Evolutionary conservation across 2,113 vertebrate genomes (phyloP), one percentile per base, ranked within the genome.

Genomic region (Pyxicephalus adspersus): DNA sequence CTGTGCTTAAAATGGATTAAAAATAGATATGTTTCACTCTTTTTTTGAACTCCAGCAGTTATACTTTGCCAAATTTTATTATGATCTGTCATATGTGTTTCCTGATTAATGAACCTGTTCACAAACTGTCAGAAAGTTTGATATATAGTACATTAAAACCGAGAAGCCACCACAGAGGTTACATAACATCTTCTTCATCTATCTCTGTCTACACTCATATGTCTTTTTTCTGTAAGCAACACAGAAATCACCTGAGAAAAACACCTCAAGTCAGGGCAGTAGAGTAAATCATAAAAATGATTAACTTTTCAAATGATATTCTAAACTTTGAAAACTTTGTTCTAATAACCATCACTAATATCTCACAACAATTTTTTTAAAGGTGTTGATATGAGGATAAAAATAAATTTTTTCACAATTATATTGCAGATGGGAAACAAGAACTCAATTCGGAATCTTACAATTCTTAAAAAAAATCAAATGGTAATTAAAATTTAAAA

Each of bases 151-250:
- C 79, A 64, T 80, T 80, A 72, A 64, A 61, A 29, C 15, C 25
- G 78, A 81, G 60, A 73, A 74, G 60, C 58, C 50, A 55, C 68
- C 70, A 28, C n/a, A 55, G 68, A 81, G 79, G 68, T 81, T 81
- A 72, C 29, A 65, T 81, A 73, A 72, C 38, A 64, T 72, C 57
- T 26, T 29, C 7, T 31, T 55, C 68, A 74, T 81, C 68, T 64
- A 63, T 81, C 79, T 81, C 51, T 64, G 70, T 81, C 70, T 52
- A 26, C 22, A 25, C 58, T 64, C 61, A 72, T 81, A 64, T 73
- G 58, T 73, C 79, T 73, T 51, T 19, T 52, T 57, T 58, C 52
- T 50, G 54, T 68, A 66, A 79, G 77, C 77, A 45, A 68, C 77
- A 68, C 58, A 28, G 45, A 79, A 68, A 60, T 38, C 68, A 55